Base-by-base conservation (phyloP, 2,113 vertebrate species). In the Semicossyphus pulcher region DNA sequence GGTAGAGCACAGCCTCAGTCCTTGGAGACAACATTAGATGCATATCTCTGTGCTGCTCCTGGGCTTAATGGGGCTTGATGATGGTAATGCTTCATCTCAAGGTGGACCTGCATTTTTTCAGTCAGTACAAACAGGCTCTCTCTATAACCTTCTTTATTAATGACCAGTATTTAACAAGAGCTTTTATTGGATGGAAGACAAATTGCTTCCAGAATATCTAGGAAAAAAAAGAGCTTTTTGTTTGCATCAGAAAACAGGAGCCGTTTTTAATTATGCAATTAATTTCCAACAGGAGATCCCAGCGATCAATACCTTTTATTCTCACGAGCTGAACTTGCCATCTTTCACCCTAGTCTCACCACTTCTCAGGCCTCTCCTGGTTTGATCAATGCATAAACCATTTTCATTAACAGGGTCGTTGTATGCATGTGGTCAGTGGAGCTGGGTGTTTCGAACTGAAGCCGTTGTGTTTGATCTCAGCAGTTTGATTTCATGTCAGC, bases 41-140 rank as follows among this genome's bases (percentile, higher is more conserved):
- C 20, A 45, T 66, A 63, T 74, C 74, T 77, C 12, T 52, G 39
- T 32, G 54, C 64, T 28, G 52, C 69, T 48, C 48, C 48, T 15
- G 69, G 32, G 23, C 45, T 64, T 83, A 87, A 89, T 85, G 87
- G 74, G 39, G 78, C 85, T 72, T 87, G 77, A 78, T 83, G 63
- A 76, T 2, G 42, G 45, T 1, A 29, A 84, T 79, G 32, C 80
- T 79, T 85, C 75, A 87, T 84, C 64, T 84, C 72, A 80, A 86
- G 83, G 83, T 80, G 78, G 32, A 64, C 20, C 68, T 51, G 75
- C 53, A 66, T 79, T 51, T n/a, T 82, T 78, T 57, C 73, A 64
- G 52, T 37, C 57, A 7, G 20, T 37, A 28, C 67, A 76, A 83
- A 85, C 72, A 64, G 26, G 26, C 41, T 36, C 25, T 1, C 39